Base-by-base conservation (phyloP, 1,140 invertebrate genomes). In the Leptinotarsa texana region DNA sequence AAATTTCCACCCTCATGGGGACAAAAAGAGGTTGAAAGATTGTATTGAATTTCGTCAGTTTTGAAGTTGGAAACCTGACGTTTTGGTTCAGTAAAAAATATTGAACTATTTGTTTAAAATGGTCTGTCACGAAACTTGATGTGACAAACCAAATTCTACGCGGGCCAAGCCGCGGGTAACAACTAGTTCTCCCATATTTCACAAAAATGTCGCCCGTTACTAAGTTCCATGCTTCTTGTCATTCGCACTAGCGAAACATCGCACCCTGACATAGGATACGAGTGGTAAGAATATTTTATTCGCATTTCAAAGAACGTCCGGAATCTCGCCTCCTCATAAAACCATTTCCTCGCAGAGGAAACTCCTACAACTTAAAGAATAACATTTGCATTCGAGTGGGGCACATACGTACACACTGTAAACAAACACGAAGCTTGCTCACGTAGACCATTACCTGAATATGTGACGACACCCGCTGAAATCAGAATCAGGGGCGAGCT, bases 361-460 rank as follows among this genome's bases (percentile, higher is more conserved):
- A 57, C 51, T 57, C n/a, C n/a, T 57, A 57, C 51, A 57, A 17
- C 51, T 57, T 18, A 57, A 57, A 57, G 51, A 57, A 57, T 17
- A 57, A 18, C 51, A 57, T 57, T 57, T 57, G 51, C 51, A 57
- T 57, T 57, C 51, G n/a, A 57, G 51, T 57, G 15, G 51, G 51
- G 33, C 33, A 42, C 51, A 57, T 18, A 57, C 51, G 51, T 57
- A 57, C 15, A 18, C n/a, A 57, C 13, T 57, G 51, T 57, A 57
- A 57, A 57, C 51, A 57, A 57, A 57, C 51, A 57, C n/a, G 51
- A 57, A 18, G 17, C 51, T 15, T 57, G 33, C 33, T 17, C 51
- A 57, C n/a, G 21, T 65, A 22, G 4, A 65, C 21, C 21, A 24
- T 65, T 65, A 65, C 63, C 21, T 65, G 63, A 22, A 65, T 33